Evolutionary conservation across 2,888 invertebrate genomes (phyloP).

Genomic region (Sarcophaga rosellei): DNA sequence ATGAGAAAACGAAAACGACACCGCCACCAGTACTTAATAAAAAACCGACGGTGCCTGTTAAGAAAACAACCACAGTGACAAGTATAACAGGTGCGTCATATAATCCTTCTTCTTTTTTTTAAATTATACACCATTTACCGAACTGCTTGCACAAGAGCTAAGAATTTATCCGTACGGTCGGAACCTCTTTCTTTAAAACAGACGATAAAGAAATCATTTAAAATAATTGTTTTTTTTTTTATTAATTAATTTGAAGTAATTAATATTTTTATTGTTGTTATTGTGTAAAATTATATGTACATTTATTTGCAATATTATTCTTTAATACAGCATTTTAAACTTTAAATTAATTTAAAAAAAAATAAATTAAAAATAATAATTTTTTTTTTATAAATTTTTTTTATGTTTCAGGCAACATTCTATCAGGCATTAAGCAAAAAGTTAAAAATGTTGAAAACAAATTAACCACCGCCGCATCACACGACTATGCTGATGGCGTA

Average conservation of each 20-base stretch:
- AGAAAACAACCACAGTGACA: slow-evolving; percentile 86
- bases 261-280: too few relatives aligned
- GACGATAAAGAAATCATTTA: too few relatives aligned
- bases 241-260: too few relatives aligned
- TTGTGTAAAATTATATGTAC: too few relatives aligned
- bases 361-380: not conserved
- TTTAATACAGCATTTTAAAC: too few relatives aligned
- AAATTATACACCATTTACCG: too few relatives aligned
- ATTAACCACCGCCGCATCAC: slow-evolving; percentile 79
- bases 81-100: slow-evolving; percentile 78
- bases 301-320: too few relatives aligned
- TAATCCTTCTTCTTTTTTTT: not conserved
- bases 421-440: slow-evolving; percentile 85
- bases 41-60: slow-evolving; percentile 86
- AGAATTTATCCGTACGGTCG: too few relatives aligned
- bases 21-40: slow-evolving; percentile 83
- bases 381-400: not conserved
- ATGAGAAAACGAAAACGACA: slow-evolving; percentile 80
- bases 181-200: too few relatives aligned
- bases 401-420: slow-evolving; percentile 81
- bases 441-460: slow-evolving; percentile 83
- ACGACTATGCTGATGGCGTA: slow-evolving; percentile 82
- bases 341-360: too few relatives aligned
- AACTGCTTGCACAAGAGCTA: too few relatives aligned
- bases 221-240: too few relatives aligned